Base-by-base conservation (phyloP, 2,797 vertebrate species). In the Sebastes hubbsi region DNA sequence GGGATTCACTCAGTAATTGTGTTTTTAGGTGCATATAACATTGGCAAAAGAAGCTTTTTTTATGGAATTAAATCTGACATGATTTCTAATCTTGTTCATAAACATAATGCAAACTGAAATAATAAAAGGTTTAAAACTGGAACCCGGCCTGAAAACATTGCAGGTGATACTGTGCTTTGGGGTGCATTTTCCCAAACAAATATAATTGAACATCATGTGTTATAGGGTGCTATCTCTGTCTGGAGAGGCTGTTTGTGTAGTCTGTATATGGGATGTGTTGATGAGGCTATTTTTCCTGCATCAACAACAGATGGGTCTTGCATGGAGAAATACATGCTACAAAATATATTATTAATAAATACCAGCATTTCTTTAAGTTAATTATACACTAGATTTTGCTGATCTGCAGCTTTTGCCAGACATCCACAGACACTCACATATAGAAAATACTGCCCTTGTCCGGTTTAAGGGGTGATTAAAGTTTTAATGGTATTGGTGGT, bases 321-420 rank as follows among this genome's bases (percentile, higher is more conserved):
- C 30, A 61, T 59, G 24, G 67, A n/a, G 55, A 24, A 81, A 69
- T 54, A 13, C 56, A 59, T 1, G 5, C 42, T 56, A 36, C 52
- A 66, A 72, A 80, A 86, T 81, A 66, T 71, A 76, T 76, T 27
- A 75, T 74, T 80, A 65, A 82, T 80, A 34, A 80, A 80, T 59
- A 27, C 24, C 54, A 80, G 69, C 69, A 80, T 83, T 79, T 69
- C 67, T 76, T 85, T 77, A 61, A 81, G 61, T 38, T 72, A 69
- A 61, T 72, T 63, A 72, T 27, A 29, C 55, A 52, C 12, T 56
- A 10, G 13, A 16, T 82, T 64, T 55, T 73, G 67, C 75, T 73
- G 14, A 78, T n/a, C 66, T 72, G 72, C 66, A 83, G 66, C 70
- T 87, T 87, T 80, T 75, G n/a, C 52, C 22, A 78, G 65, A 68